Evolutionary conservation across 2,888 invertebrate species (phyloP).

Genomic region (Himalopsyche kuldschensis): DNA sequence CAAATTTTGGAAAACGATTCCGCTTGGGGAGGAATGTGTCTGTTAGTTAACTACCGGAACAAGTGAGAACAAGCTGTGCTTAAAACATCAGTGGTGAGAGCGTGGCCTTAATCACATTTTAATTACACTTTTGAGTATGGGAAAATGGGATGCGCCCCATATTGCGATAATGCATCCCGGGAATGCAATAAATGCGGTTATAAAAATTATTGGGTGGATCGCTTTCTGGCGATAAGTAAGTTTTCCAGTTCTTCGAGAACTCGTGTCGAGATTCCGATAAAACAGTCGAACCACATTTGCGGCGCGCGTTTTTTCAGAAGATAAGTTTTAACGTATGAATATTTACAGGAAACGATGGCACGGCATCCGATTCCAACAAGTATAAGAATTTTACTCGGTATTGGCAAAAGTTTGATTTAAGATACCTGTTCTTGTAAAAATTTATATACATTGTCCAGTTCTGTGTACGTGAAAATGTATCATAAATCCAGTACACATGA

Average conservation of each 20-base stretch:
- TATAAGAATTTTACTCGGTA: neutral
- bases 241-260: neutral
- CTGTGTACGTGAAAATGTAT: no score
- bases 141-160: constrained; percentile 38
- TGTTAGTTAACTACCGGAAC: neutral
- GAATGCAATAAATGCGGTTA: constrained; percentile 13
- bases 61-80: neutral
- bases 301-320: neutral
- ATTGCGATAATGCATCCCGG: constrained; percentile 17
- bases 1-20: neutral
- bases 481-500: no score
- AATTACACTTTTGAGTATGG: constrained; percentile 40
- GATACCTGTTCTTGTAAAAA: no score
- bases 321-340: neutral
- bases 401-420: neutral
- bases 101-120: constrained; percentile 38
- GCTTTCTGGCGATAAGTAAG: constrained; percentile 3
- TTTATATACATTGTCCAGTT: no score
- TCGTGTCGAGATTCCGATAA: neutral
- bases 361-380: neutral
- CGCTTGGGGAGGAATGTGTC: neutral
- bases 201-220: constrained; percentile 23
- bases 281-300: neutral
- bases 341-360: neutral
- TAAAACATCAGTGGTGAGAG: neutral